Conservation (phyloP, 2,113 vertebrate genomes). For the Cromileptes altivelis region DNA sequence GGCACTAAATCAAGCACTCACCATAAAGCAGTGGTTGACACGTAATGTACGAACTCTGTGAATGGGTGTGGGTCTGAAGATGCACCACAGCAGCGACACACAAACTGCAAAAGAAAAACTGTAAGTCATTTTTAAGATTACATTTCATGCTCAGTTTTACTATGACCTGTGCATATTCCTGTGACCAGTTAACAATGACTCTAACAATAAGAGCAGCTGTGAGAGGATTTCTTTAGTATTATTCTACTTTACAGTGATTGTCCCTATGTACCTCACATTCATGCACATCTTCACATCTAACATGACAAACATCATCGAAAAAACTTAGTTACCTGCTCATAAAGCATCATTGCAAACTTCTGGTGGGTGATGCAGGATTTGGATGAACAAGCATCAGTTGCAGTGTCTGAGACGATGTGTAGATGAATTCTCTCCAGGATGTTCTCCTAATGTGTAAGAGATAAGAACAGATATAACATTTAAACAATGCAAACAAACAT, state of each 20-base stretch:
- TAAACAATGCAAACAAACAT: not conserved
- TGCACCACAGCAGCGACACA: slow-evolving; percentile 96
- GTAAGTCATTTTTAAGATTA: not conserved
- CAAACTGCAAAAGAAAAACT: slow-evolving; percentile 86
- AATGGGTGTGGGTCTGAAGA: slow-evolving; percentile 97
- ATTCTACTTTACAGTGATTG: not conserved
- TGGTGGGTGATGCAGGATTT: slow-evolving; percentile 97
- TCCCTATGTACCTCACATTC: not conserved
- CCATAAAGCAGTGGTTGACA: slow-evolving; percentile 98
- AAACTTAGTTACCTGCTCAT: slow-evolving; percentile 90
- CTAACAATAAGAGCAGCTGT: not conserved
- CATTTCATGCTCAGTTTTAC: not conserved
- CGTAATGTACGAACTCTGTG: slow-evolving; percentile 96
- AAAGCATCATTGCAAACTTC: slow-evolving; percentile 99
- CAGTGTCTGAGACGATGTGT: slow-evolving; percentile 93
- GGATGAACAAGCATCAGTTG: slow-evolving; percentile 93
- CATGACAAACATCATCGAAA: too few species aligned
- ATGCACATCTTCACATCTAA: not conserved
- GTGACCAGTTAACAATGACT: not conserved
- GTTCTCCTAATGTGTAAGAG: slow-evolving; percentile 88
- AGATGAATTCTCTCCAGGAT: slow-evolving; percentile 96
- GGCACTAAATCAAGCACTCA: slow-evolving; percentile 81
- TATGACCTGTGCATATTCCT: not conserved
- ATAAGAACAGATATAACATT: slow-evolving; percentile 22
- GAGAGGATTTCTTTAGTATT: not conserved